Base-by-base conservation (phyloP, 2,113 vertebrate species). In the Coryphaenoides rupestris region DNA sequence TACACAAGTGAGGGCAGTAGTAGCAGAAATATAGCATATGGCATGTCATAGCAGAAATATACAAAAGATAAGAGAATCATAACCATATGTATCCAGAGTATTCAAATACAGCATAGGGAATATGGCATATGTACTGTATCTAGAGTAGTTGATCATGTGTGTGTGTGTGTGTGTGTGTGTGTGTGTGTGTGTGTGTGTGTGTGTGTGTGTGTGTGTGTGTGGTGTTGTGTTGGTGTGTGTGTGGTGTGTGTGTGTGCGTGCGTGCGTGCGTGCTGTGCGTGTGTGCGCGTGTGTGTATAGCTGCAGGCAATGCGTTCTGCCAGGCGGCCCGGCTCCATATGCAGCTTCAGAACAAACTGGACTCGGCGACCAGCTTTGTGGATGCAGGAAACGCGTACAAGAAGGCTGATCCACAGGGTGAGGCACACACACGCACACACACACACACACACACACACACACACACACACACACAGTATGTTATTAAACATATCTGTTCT, bases 331-430 rank as follows among this genome's bases (percentile, higher is more conserved):
- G 93, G 70, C 94, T 98, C 67, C 95, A 99, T 78, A 98, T 98
- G 94, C 97, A 99, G 82, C 93, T 98, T 55, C 96, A 98, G 89
- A 98, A 97, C 90, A 99, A 98, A 69, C 94, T 98, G 16, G 96
- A 98, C 83, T 93, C 97, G 0, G 97, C 97, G 64, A 98, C 96
- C 78, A 95, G 95, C 87, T 99, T 98, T 0, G 97, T 99, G 58
- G 96, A 99, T 0, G 97, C 97, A 0, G 97, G 97, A 1, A 99
- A 99, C 0, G 95, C 97, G 26, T 99, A 95, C 85, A 99, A 99
- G 83, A 99, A 99, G 77, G 94, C 97, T 0, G 96, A 98, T 81
- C 97, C 97, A 0, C 96, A 97, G 84, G 97, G 97, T 98, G 83
- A 88, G 83, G 33, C 23, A 4, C 12, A 12, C 21, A 14, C 24